phyloP scores from a whole-genome alignment of 2,888 invertebrate species.

The Galeruca laticollis region DNA sequence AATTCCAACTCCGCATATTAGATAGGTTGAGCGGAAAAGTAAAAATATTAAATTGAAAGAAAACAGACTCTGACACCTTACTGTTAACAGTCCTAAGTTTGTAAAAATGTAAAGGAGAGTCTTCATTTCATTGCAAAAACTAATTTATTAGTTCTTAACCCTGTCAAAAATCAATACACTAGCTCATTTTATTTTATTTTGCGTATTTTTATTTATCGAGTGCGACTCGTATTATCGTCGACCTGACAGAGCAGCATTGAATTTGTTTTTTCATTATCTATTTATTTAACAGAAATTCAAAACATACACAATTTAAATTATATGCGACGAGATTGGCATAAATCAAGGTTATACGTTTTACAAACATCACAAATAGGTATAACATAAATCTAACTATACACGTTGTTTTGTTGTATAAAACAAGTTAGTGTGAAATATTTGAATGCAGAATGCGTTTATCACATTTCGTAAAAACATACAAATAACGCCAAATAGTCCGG shows the following conservation, averaged over 20 bases:
- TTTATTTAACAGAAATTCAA: neutral
- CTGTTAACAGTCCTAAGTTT: too few species aligned
- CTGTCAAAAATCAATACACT: too few species aligned
- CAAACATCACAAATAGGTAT: neutral
- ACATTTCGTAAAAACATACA: too few species aligned
- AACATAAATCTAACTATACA: neutral
- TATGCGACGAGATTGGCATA: neutral
- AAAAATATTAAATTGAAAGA: too few species aligned
- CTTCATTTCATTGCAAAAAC: too few species aligned
- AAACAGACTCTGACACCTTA: too few species aligned
- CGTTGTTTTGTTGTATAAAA: neutral
- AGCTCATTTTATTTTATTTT: too few species aligned
- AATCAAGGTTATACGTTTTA: conserved; percentile 2
- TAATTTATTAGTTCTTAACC: too few species aligned
- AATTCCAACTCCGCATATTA: too few species aligned
- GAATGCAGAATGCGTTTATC: neutral
- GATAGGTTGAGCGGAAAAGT: too few species aligned
- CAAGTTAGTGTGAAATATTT: neutral
- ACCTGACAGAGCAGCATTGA: neutral
- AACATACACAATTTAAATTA: neutral
- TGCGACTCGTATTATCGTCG: neutral
- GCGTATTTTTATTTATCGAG: neutral
- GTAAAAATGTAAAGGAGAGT: too few species aligned
- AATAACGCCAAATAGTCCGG: too few species aligned
- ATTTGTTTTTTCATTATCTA: neutral